Conservation (phyloP, 2,888 invertebrate genomes). For the Pseudoips prasinana region DNA sequence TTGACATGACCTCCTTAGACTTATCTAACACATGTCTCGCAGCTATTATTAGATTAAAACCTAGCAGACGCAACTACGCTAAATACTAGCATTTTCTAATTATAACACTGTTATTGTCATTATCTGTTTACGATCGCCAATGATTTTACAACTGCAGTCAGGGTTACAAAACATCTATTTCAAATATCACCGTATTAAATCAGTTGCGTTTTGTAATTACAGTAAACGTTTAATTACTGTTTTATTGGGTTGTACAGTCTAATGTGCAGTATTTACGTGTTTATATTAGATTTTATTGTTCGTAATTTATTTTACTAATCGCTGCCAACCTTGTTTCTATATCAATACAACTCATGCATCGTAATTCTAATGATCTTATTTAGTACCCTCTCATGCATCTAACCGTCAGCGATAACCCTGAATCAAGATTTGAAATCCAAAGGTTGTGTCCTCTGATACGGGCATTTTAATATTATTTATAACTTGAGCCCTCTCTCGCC, state of each 20-base stretch:
- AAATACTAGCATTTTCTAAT: constrained; percentile 38
- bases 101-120: constrained; percentile 39
- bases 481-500: no score
- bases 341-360: no score
- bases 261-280: not conserved
- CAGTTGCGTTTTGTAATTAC: constrained; percentile 17
- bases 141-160: constrained; percentile 29
- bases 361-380: no score
- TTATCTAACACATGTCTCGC: constrained; percentile 36
- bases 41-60: constrained; percentile 37
- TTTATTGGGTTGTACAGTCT: constrained; percentile 19
- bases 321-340: no score
- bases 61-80: constrained; percentile 33
- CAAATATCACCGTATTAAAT: constrained; percentile 8
- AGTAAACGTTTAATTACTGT: constrained; percentile 9
- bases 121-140: constrained; percentile 32
- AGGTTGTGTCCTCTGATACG: no score
- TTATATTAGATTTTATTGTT: constrained; percentile 8
- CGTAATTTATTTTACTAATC: not conserved
- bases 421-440: no score
- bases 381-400: no score
- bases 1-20: constrained; percentile 34
- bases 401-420: no score
- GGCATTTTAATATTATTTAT: no score
- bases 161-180: constrained; percentile 12